phyloP scores from a whole-genome alignment of 30 jellyfish, hydroid and myxozoan genomes.

The Aurelia aurita complex sp. Pacific region DNA sequence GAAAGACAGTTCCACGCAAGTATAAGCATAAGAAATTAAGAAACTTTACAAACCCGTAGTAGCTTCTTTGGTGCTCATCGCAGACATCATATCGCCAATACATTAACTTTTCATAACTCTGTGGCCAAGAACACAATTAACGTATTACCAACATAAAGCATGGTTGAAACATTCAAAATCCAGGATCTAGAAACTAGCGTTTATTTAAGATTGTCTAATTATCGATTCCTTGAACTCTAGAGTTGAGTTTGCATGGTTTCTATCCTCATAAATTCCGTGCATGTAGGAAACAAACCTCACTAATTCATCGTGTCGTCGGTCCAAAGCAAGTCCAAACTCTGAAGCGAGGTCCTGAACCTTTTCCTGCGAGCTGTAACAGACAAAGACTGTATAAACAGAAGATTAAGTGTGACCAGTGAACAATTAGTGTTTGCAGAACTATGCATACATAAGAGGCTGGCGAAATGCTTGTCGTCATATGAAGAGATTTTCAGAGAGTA shows the following conservation, averaged over 20 bases:
- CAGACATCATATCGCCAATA: conserved; percentile 10
- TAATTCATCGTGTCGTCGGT: too few relatives aligned
- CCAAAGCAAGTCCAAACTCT: too few relatives aligned
- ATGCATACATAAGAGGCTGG: conserved; percentile 12
- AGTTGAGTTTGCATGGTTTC: too few relatives aligned
- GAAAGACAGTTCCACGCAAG: too few relatives aligned
- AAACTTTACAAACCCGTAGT: conserved; percentile 12
- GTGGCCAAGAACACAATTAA: conserved; percentile 22
- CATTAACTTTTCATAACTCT: conserved; percentile 25
- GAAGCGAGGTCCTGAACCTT: too few relatives aligned
- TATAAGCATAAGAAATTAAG: too few relatives aligned
- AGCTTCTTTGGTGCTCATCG: not conserved
- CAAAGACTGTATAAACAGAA: not conserved
- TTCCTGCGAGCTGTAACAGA: not conserved
- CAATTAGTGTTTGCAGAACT: conserved; percentile 12
- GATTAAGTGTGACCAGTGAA: conserved; percentile 18
- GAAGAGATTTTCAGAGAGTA: conserved; percentile 33
- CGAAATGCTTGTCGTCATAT: not conserved
- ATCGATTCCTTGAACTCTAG: too few relatives aligned
- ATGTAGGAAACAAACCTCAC: too few relatives aligned
- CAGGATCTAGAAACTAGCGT: too few relatives aligned
- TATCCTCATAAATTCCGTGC: too few relatives aligned
- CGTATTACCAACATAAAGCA: not conserved
- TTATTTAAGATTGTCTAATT: too few relatives aligned
- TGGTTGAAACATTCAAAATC: too few relatives aligned